Conservation (phyloP, 1,140 invertebrate genomes). For the Drosophila subpulchrella region DNA sequence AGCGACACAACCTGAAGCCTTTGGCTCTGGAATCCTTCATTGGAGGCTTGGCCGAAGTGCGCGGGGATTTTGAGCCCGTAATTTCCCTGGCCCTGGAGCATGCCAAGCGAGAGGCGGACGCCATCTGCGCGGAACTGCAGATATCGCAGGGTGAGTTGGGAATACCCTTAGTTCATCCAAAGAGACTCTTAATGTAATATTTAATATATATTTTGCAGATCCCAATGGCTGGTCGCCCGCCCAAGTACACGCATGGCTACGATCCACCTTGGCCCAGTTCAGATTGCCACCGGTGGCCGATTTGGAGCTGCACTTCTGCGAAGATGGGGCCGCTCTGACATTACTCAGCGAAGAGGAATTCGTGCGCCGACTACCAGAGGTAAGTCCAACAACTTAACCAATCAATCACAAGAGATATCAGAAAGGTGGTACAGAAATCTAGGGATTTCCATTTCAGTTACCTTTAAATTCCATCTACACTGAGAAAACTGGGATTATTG, state of each 20-base stretch:
- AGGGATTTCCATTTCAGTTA: slow-evolving; percentile 11
- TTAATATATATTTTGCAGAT: slow-evolving; percentile 87
- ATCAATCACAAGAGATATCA: slow-evolving; percentile 3
- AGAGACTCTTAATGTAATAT: neutral
- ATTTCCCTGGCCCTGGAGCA: slow-evolving; percentile 94
- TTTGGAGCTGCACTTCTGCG: slow-evolving; percentile 88
- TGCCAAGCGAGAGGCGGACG: slow-evolving; percentile 92
- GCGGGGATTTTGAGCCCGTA: slow-evolving; percentile 91
- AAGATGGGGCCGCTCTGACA: slow-evolving; percentile 90
- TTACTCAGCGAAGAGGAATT: slow-evolving; percentile 94
- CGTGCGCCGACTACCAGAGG: slow-evolving; percentile 91
- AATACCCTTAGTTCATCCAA: neutral
- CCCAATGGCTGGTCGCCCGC: slow-evolving; percentile 92
- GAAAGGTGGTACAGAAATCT: slow-evolving; percentile 21
- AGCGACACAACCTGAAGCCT: slow-evolving; percentile 91
- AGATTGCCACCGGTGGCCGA: slow-evolving; percentile 89
- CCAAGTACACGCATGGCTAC: slow-evolving; percentile 94
- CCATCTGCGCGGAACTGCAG: slow-evolving; percentile 92
- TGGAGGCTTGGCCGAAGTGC: slow-evolving; percentile 86
- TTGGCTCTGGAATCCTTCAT: slow-evolving; percentile 87
- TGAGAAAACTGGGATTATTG: too few relatives aligned
- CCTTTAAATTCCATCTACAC: slow-evolving; percentile 4
- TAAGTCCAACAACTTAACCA: slow-evolving; percentile 82
- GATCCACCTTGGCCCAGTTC: slow-evolving; percentile 92
- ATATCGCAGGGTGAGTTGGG: slow-evolving; percentile 92